Base-by-base conservation (phyloP, 1,140 invertebrate genomes). In the Steinernema feltiae region DNA sequence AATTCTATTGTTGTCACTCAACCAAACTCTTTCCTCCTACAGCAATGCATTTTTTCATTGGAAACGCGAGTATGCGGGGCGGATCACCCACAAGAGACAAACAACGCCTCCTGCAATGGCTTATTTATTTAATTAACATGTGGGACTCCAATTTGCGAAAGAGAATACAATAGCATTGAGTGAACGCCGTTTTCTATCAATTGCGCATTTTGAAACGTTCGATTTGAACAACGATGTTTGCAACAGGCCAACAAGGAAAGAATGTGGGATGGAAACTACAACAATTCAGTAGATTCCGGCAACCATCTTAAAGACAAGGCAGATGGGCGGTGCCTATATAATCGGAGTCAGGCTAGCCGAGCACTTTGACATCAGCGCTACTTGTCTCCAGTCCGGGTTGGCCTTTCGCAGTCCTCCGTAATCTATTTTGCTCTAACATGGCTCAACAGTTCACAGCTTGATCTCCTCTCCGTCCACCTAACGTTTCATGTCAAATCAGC, bases 291-390 rank as follows among this genome's bases (percentile, higher is more conserved):
- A 41, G 35, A 41, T 41, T 41, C 18, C 7, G 53, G 24, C 53
- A 63, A 63, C 53, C 53, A 21, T 63, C 24, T 63, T 63, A 3
- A 63, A 63, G 53, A 63, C 53, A 63, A 63, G 53, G 12, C 53
- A 3, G 2, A 17, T 15, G 53, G 53, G 53, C 53, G 53, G 53
- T 21, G 53, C 53, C 24, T 63, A 63, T 63, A 63, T 63, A 63
- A 63, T 63, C 53, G 53, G 41, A 63, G 53, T 17, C 53, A 3
- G 53, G 7, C 12, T 15, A 27, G 53, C 53, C 53, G 53, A 27
- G 53, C 53, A 63, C 53, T 63, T 63, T 63, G 53, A 63, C 53
- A 63, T 63, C 53, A 63, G 53, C 53, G 7, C 53, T 63, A 27
- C 53, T 63, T 63, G 53, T 63, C 24, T 63, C 53, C 53, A 63